A percentile compares a stretch with the other conserved stretches of the same genome.
Conservation (phyloP, 2,797 vertebrate species). For the Syngnathus rostellatus region DNA sequence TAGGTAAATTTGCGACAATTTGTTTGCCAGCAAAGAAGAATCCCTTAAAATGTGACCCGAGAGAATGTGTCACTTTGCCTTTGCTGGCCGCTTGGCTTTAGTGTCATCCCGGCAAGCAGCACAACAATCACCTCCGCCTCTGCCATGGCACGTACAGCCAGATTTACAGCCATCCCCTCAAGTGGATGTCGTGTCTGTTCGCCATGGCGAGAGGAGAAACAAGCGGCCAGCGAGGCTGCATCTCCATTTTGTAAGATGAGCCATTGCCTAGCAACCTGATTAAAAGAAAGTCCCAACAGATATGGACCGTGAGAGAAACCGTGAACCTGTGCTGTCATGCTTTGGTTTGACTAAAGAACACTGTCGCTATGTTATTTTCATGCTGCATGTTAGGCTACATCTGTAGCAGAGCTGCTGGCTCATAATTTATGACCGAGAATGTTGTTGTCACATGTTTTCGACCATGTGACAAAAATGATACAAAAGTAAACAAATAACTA, state of each 20-base stretch:
- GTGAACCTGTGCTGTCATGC: slow-evolving; percentile 39
- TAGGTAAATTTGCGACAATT: neutral
- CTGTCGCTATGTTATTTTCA: neutral
- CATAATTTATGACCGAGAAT: too few species aligned
- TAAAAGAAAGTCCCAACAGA: slow-evolving; percentile 50
- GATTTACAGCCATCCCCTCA: slow-evolving; percentile 23
- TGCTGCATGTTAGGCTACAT: neutral
- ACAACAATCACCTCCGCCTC: neutral
- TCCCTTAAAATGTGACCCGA: neutral
- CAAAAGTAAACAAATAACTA: too few species aligned
- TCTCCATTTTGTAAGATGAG: slow-evolving; percentile 57
- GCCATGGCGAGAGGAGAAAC: slow-evolving; percentile 35
- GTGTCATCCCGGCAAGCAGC: slow-evolving; percentile 8
- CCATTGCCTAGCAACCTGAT: slow-evolving; percentile 70
- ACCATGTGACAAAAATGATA: too few species aligned
- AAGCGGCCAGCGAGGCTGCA: slow-evolving; percentile 39
- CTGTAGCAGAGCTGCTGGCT: neutral
- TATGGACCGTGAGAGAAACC: slow-evolving; percentile 18
- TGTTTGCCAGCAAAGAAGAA: neutral
- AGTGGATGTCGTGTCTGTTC: slow-evolving; percentile 33
- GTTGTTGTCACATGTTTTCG: neutral
- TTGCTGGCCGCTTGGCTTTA: slow-evolving; percentile 20
- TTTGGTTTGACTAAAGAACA: slow-evolving; percentile 25
- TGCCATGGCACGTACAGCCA: neutral
- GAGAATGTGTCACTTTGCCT: neutral